These are phyloP conservation scores for Caenorhabditis panamensis DNA, from an alignment of 2,888 invertebrate species.

Conservation along the genomic window DNA sequence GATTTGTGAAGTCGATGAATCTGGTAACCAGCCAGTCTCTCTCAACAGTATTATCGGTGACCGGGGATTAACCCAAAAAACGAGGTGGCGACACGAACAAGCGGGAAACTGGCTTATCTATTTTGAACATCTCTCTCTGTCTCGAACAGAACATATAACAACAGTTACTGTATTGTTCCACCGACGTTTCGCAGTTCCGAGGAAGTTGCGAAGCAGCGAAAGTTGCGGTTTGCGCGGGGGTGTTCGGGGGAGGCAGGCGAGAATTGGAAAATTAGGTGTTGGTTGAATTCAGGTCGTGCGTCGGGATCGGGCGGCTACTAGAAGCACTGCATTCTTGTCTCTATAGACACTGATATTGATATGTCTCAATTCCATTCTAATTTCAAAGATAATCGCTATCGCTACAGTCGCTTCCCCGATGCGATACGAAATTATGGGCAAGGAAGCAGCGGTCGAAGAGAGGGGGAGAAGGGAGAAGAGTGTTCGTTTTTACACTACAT, in stretches of 20 bases:
- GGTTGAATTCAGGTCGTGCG: slow-evolving; percentile 47
- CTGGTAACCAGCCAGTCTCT: neutral
- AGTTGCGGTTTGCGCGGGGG: neutral
- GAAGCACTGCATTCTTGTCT: slow-evolving; percentile 23
- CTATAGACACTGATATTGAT: neutral
- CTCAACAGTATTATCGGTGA: slow-evolving; percentile 36
- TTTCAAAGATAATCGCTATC: slow-evolving; percentile 12
- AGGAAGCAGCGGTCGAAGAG: neutral
- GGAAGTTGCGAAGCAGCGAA: neutral
- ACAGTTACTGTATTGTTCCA: slow-evolving; percentile 40
- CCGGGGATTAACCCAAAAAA: slow-evolving; percentile 53
- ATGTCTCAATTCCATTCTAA: neutral
- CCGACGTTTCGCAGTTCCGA: slow-evolving; percentile 30
- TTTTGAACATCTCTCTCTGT: slow-evolving; percentile 45
- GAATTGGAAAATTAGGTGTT: slow-evolving; percentile 50
- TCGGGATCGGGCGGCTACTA: neutral
- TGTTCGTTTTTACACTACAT: slow-evolving; percentile 56
- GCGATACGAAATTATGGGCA: slow-evolving; percentile 16
- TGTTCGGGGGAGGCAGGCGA: slow-evolving; percentile 11
- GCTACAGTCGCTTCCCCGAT: neutral
- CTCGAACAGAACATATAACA: slow-evolving; percentile 18
- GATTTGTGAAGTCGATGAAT: neutral
- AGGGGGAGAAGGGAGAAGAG: neutral
- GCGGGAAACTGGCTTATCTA: slow-evolving; percentile 55
- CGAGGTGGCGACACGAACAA: slow-evolving; percentile 29